Base-by-base conservation (phyloP, 2,797 vertebrate genomes). In the Ctenochaetus hawaiiensis region DNA sequence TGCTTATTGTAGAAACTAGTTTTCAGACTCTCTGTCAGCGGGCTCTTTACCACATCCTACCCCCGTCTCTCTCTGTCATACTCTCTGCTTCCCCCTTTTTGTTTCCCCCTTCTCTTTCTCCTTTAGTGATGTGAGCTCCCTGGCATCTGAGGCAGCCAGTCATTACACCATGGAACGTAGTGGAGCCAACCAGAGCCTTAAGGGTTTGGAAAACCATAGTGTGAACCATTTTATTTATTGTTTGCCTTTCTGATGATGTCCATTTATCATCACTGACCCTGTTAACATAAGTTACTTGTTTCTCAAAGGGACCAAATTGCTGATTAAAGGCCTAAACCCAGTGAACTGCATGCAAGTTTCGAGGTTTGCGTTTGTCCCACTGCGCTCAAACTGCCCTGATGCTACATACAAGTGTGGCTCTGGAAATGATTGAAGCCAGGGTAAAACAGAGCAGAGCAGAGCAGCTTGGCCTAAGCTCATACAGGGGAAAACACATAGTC, bases 111-210 rank as follows among this genome's bases (percentile, higher is more conserved):
- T 48, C 44, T 53, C 52, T 52, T 75, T 34, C 57, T 73, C 65
- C 69, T 58, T 72, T 56, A 69, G 78, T 89, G 90, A 94, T 92
- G 91, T 90, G 91, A 93, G 90, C 92, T 91, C 86, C 85, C 87
- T 94, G 93, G 93, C 90, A 93, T 94, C 80, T 66, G 65, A 92
- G 81, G 87, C 90, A 89, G 91, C 84, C 83, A 89, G 90, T 83
- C 84, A 93, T 95, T 94, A 95, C 93, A 89, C 83, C 89, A 95
- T 94, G 94, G 94, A 94, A 95, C 86, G 44, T 69, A 52, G 58
- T 75, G 72, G 82, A 78, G 90, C 82, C 87, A 89, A 88, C 76
- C 76, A 61, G 74, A 81, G 77, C 73, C 77, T 72, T 16, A 77
- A 58, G 70, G 58, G 51, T 78, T 83, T 85, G 81, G 83, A 90